phyloP scores from a whole-genome alignment of 2,797 vertebrate genomes.

The Salmo trutta region DNA sequence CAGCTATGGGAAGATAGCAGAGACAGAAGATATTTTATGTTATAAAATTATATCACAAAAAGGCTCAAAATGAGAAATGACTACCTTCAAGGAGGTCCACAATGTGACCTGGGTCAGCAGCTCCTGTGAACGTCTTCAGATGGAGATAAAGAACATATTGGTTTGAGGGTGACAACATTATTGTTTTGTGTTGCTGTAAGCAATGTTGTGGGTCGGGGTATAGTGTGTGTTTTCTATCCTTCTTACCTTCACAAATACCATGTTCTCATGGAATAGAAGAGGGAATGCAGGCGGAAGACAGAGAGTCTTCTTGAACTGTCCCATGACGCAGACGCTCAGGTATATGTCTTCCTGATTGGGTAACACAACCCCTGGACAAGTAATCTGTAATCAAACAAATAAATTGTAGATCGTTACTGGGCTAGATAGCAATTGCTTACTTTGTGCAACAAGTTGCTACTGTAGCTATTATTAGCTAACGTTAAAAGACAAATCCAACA shows the following conservation, averaged over 20 bases:
- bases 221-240: background rate
- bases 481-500: too few species aligned
- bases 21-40: constrained; percentile 4
- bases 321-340: constrained; percentile 87
- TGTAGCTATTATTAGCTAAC: too few species aligned
- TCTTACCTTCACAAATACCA: constrained; percentile 90
- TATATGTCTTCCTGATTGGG: constrained; percentile 81
- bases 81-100: constrained; percentile 89
- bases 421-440: too few species aligned
- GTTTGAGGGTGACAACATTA: background rate
- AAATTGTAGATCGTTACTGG: background rate
- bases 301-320: constrained; percentile 85
- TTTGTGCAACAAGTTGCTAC: too few species aligned
- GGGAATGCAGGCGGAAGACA: constrained; percentile 84
- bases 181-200: background rate
- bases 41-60: too few species aligned
- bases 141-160: constrained; percentile 38
- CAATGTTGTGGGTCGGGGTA: background rate
- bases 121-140: constrained; percentile 79
- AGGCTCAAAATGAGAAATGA: constrained; percentile 16
- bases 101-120: constrained; percentile 89
- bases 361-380: constrained; percentile 85
- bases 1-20: constrained; percentile 77
- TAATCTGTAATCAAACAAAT: constrained; percentile 74
- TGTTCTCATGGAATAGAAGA: constrained; percentile 83